Base-by-base conservation (phyloP, 2,797 vertebrate genomes). In the Pangasius djambal region DNA sequence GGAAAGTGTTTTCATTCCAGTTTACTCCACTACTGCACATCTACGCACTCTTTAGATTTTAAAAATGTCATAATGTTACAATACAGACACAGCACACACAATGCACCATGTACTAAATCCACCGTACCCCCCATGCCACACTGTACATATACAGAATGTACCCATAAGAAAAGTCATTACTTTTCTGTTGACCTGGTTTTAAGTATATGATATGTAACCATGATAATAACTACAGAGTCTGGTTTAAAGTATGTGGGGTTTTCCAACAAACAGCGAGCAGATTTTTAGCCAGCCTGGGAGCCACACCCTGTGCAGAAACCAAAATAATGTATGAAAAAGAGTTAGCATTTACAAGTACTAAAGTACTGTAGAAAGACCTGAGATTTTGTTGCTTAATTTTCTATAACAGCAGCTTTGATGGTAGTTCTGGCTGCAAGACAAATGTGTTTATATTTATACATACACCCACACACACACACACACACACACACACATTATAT, bases 191-290 rank as follows among this genome's bases (percentile, higher is more conserved):
- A 44, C 37, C 34, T 59, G 55, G 55, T 37, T 13, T 40, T 59
- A 61, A 40, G 20, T 10, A 22, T 37, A 57, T 31, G 31, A 57
- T 72, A 9, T 57, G 48, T 55, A 37, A 85, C 48, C 50, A 55
- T 25, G 65, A 31, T 55, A 85, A 52, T 70, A 72, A 55, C n/a
- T 22, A 57, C 48, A 72, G 28, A 9, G 31, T 70, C 61, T 85
- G 65, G 48, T 72, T 70, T 52, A 34, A 72, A 85, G 65, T 69
- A 72, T 55, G 65, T 34, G 65, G 83, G 83, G 67, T 37, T 72
- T 86, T 59, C 69, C 69, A 40, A 6, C 50, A 70, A 37, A 72
- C 50, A 8, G 18, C 20, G 10, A 55, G n/a, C 31, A 25, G 20
- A 22, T 72, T 86, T 72, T 37, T 2, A 40, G 37, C 6, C 8